Evolutionary conservation across 2,113 vertebrate genomes (phyloP).

Genomic region (Rhegmatorhina hoffmannsi): DNA sequence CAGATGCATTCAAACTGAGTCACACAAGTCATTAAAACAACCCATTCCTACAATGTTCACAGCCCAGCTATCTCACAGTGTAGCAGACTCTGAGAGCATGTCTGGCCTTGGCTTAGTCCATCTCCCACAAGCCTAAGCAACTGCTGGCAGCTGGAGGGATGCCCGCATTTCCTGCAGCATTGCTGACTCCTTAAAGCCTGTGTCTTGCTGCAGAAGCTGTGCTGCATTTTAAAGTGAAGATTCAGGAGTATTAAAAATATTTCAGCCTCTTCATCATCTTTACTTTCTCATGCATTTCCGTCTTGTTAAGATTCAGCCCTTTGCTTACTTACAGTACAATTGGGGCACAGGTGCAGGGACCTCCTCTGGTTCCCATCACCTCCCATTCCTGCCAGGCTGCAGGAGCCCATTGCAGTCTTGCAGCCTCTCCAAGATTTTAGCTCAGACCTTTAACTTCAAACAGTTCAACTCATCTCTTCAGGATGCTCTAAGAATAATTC

Average conservation of each 20-base stretch:
- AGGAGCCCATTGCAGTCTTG: neutral
- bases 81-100: rapidly evolving
- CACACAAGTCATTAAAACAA: neutral
- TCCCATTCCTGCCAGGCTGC: neutral
- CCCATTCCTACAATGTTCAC: neutral
- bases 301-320: neutral
- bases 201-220: neutral
- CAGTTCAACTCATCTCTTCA: neutral
- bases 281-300: neutral
- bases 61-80: neutral
- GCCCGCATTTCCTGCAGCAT: neutral
- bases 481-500: neutral
- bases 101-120: neutral
- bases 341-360: neutral
- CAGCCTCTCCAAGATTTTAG: neutral
- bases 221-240: conserved; percentile 3
- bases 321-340: neutral
- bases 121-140: neutral
- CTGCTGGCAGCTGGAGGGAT: neutral
- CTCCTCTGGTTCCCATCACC: neutral
- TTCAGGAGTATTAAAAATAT: conserved; percentile 56
- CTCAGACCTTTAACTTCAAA: neutral
- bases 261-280: conserved; percentile 35
- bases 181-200: conserved; percentile 34
- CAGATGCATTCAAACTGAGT: neutral